phyloP scores from a whole-genome alignment of 1,140 invertebrate genomes.

The Eurosta solidaginis region DNA sequence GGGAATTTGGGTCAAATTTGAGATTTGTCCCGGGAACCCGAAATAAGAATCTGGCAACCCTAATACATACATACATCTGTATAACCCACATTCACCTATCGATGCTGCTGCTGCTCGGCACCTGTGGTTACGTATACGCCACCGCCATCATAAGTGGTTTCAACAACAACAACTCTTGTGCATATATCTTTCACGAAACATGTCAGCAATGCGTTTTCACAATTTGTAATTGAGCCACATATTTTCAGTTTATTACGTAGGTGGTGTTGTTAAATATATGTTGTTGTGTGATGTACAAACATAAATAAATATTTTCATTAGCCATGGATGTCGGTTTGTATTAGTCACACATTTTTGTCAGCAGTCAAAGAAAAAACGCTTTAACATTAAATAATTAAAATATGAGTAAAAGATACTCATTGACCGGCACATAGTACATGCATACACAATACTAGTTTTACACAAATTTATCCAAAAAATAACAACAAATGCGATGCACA shows the following conservation, averaged over 20 bases:
- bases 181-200: background rate
- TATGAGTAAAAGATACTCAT: too few species aligned
- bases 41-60: too few species aligned
- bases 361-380: background rate
- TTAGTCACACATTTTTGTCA: background rate
- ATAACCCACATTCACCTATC: too few species aligned
- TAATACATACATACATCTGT: too few species aligned
- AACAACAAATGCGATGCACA: constrained; percentile 16
- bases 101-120: background rate
- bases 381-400: background rate
- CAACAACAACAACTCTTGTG: background rate
- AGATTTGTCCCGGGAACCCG: too few species aligned
- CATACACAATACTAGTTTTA: too few species aligned
- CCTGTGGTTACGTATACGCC: constrained; percentile 8
- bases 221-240: background rate
- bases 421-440: background rate
- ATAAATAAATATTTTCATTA: background rate
- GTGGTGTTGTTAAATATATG: background rate
- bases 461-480: background rate
- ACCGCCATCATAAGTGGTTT: background rate
- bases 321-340: background rate
- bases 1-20: too few species aligned
- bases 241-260: background rate
- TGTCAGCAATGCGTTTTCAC: background rate
- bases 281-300: background rate